Evolutionary conservation across 2,888 invertebrate genomes (phyloP), one percentile per base, ranked within the genome.

Genomic region (Dynastes maya): DNA sequence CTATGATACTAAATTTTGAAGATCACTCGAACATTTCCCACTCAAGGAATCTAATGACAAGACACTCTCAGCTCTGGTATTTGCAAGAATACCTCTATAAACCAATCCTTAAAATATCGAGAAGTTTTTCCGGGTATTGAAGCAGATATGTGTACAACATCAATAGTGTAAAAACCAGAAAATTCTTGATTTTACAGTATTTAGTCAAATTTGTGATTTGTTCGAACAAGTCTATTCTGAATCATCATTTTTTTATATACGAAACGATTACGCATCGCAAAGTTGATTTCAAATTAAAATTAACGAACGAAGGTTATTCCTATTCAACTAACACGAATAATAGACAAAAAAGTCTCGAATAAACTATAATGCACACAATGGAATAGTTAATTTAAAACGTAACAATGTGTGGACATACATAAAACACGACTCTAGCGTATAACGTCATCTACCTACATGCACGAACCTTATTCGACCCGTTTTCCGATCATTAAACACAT

Each of bases 301-400:
- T 40, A 65, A 13, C 65, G 65, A 40, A 40, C 9, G 6, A 65
- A 40, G 13, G 40, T n/a, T 65, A 29, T 11, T 5, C 1, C 8
- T 16, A 22, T 55, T 63, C 61, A 11, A 22, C 9, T 22, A 22
- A 27, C 27, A 2, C 13, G 53, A 6, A 32, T 64, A 64, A 32
- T 4, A 37, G 11, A 64, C 5, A 27, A 64, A 64, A 32, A 55
- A 37, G n/a, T 29, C 16, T 11, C 49, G 37, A 65, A 55, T 55
- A 55, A 22, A 22, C 55, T 13, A 16, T 13, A 5, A 37, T 37
- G 5, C 16, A 68, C 27, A 68, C 45, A 68, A 68, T 68, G 16
- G 53, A 53, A 53, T 53, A 51, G 49, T 68, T 68, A 51, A 68
- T 68, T 45, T n/a, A 13, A 51, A 65, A 49, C 45, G 68, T 68